These are phyloP conservation scores for Zaprionus obscuricornis DNA, from an alignment of 2,888 invertebrate genomes.

Conservation along the genomic window DNA sequence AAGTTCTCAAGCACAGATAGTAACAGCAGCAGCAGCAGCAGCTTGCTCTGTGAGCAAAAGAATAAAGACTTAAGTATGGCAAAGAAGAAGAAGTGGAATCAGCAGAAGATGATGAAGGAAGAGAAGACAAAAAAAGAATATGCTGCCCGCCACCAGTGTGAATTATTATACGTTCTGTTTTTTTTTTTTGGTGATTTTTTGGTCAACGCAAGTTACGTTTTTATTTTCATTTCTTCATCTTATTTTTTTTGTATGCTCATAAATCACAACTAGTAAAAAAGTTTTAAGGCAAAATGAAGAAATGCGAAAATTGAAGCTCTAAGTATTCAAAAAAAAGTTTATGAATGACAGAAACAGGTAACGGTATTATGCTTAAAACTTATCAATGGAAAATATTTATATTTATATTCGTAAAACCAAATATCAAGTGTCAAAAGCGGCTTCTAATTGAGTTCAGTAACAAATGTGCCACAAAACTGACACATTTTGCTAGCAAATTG, in stretches of 20 bases:
- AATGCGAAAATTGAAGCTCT: constrained; percentile 10
- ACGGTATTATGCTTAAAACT: no score
- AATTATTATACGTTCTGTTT: constrained; percentile 55
- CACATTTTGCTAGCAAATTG: no score
- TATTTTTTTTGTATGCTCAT: constrained; percentile 31
- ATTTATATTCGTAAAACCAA: no score
- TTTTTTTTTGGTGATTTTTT: constrained; percentile 19
- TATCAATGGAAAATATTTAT: no score
- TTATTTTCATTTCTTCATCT: constrained; percentile 6
- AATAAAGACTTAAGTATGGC: constrained; percentile 13
- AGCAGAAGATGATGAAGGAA: constrained; percentile 23
- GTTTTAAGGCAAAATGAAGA: not conserved
- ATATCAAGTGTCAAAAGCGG: no score
- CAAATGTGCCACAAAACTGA: not conserved
- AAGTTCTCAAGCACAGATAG: constrained; percentile 56
- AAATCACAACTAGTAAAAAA: constrained; percentile 58
- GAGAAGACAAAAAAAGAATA: constrained; percentile 11
- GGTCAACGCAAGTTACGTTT: constrained; percentile 37
- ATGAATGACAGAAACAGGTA: no score
- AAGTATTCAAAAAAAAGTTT: no score
- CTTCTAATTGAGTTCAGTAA: not conserved
- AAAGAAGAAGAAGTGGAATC: constrained; percentile 14
- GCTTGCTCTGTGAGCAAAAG: constrained; percentile 18
- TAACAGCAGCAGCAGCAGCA: not conserved
- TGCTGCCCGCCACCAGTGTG: constrained; percentile 36